These are phyloP conservation scores for Actinia tenebrosa DNA, from an alignment of 64 coral and sea anemone genomes.

Conservation along the genomic window DNA sequence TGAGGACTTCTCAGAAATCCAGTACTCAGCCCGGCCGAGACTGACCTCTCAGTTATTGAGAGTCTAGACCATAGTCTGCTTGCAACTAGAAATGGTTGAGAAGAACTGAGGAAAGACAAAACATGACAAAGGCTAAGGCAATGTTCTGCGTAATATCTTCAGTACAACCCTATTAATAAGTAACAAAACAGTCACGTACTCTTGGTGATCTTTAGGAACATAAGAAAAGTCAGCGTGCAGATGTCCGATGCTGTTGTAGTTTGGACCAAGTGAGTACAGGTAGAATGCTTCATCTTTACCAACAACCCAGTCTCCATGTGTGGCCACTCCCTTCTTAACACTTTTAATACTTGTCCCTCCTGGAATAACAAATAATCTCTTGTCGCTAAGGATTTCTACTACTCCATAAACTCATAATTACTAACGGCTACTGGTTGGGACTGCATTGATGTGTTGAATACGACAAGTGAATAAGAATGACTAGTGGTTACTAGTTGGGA, in stretches of 20 bases:
- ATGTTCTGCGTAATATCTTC: not conserved
- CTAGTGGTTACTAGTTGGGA: too few species aligned
- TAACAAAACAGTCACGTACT: constrained; percentile 22
- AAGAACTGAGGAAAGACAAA: not conserved
- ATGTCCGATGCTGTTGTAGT: constrained; percentile 61
- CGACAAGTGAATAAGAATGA: too few species aligned
- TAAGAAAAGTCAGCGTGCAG: constrained; percentile 62
- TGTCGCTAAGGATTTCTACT: too few species aligned
- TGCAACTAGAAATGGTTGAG: constrained; percentile 46
- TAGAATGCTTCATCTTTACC: constrained; percentile 75
- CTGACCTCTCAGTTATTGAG: constrained; percentile 64
- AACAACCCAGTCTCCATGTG: constrained; percentile 41
- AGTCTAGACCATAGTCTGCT: constrained; percentile 71
- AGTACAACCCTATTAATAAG: too few species aligned
- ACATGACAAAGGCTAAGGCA: not conserved
- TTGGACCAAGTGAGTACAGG: constrained; percentile 70
- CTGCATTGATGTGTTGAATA: too few species aligned
- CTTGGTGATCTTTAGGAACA: constrained; percentile 31
- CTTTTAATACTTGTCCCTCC: not conserved
- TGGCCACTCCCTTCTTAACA: not conserved
- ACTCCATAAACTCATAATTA: too few species aligned
- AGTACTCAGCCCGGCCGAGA: constrained; percentile 37
- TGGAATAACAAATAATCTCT: not conserved
- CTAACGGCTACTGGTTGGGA: too few species aligned
- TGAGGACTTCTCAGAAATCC: constrained; percentile 59